phyloP scores from a whole-genome alignment of 2,888 invertebrate species.

The Pycnomerus fuliginosus region DNA sequence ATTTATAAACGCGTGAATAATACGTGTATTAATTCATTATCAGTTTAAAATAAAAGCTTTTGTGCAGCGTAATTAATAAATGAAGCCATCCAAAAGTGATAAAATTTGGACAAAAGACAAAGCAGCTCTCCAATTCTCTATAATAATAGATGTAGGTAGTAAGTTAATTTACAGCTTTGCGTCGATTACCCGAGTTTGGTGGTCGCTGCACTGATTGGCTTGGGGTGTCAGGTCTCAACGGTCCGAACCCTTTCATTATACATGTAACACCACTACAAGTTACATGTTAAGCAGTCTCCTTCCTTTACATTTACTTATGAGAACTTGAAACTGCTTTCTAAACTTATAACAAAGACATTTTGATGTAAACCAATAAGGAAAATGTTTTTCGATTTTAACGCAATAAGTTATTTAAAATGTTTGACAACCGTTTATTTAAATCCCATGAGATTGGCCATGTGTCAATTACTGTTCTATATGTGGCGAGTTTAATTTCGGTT shows the following conservation, averaged over 20 bases:
- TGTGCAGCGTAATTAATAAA: slow-evolving; percentile 28
- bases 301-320: slow-evolving; percentile 6
- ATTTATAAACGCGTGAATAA: slow-evolving; percentile 17
- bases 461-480: no score
- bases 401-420: no score
- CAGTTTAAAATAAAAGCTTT: no score
- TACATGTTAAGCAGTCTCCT: slow-evolving; percentile 9
- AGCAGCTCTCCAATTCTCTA: slow-evolving; percentile 31
- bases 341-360: not conserved
- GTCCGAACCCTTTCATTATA: slow-evolving; percentile 30
- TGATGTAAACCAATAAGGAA: slow-evolving; percentile 4
- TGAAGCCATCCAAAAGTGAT: slow-evolving; percentile 32
- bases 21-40: slow-evolving; percentile 17
- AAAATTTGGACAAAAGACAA: slow-evolving; percentile 36
- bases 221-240: slow-evolving; percentile 29
- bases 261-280: slow-evolving; percentile 24
- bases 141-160: slow-evolving; percentile 37
- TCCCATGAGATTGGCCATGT: no score
- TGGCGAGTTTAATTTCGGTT: no score
- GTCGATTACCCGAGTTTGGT: slow-evolving; percentile 39
- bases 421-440: no score
- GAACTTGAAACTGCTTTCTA: slow-evolving; percentile 11
- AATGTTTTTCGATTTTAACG: not conserved
- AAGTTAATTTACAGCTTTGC: slow-evolving; percentile 39
- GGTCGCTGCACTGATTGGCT: slow-evolving; percentile 34